Evolutionary conservation across 2,888 invertebrate species (phyloP), one percentile per base, ranked within the genome.

Genomic region (Enoplolaimus lenunculus): DNA sequence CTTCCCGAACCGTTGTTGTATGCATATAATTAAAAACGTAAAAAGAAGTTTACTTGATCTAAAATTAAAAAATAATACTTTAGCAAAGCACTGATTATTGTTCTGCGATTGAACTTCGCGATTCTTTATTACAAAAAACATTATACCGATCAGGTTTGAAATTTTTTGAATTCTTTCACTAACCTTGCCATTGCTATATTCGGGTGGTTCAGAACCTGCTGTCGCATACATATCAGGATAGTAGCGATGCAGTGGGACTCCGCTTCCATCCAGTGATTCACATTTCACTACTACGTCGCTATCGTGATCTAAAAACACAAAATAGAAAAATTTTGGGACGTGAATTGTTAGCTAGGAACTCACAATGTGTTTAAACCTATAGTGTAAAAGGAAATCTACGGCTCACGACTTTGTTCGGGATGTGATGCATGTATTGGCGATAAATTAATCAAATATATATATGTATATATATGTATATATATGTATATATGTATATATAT

Each of bases 241-340:
- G 72, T 75, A 78, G 30, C 67, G 67, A 60, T 59, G 57, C 45
- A 71, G 35, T 2, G 71, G 69, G 26, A 70, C 34, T 1, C 75
- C 75, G 31, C 62, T 76, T 2, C 75, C 76, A 72, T 78, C 79
- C 21, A 79, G 71, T 0, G 78, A 76, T 71, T 79, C 79, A 35
- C 77, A 77, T 57, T 77, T 77, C 28, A 79, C 77, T 0, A 77
- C 77, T 1, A 79, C 78, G 69, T 79, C 79, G 1, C 77, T 76
- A 70, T 77, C 75, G 35, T 71, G 30, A 45, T 71, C 71, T 71
- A 34, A 30, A 71, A 59, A 7, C 33, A 57, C 21, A 57, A 57
- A 57, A 57, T 57, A 26, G n/a, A n/a, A n/a, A 57, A 57, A 57
- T 21, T 57, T 57, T 21, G 57, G 21, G 21, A 57, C 21, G 26